These are phyloP conservation scores for Aldabrachelys gigantea DNA, from an alignment of 2,113 vertebrate genomes.

Conservation along the genomic window DNA sequence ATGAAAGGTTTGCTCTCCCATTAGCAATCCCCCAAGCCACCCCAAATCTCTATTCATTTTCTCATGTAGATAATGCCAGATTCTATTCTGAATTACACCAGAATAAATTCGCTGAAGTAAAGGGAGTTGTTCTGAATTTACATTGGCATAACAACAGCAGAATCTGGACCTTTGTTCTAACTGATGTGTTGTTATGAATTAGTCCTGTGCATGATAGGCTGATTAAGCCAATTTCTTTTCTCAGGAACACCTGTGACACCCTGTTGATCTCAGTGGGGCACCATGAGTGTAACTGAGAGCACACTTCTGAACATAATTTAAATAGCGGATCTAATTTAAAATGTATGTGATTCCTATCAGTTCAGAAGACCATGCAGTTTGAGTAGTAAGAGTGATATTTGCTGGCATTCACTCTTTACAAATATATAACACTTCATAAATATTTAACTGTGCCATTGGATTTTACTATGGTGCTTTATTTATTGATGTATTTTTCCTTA, in stretches of 20 bases:
- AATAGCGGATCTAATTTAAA: neutral
- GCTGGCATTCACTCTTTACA: neutral
- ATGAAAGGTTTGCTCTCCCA: neutral
- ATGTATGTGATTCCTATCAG: neutral
- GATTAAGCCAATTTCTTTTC: neutral
- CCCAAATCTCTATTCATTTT: neutral
- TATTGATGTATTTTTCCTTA: neutral
- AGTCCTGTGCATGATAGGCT: neutral
- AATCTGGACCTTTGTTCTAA: neutral
- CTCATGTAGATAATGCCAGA: neutral
- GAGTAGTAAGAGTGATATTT: neutral
- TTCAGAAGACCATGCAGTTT: neutral
- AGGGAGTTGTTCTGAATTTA: rapidly evolving
- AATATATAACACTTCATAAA: neutral
- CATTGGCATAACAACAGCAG: neutral
- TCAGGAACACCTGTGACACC: neutral
- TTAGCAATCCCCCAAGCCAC: neutral
- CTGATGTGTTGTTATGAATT: neutral
- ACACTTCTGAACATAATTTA: neutral
- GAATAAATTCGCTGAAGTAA: neutral
- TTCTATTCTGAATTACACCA: neutral
- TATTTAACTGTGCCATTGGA: neutral
- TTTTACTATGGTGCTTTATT: neutral
- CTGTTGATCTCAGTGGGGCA: neutral
- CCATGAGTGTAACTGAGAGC: neutral